Conservation (phyloP, 2,888 invertebrate genomes). For the Endomychus coccineus region DNA sequence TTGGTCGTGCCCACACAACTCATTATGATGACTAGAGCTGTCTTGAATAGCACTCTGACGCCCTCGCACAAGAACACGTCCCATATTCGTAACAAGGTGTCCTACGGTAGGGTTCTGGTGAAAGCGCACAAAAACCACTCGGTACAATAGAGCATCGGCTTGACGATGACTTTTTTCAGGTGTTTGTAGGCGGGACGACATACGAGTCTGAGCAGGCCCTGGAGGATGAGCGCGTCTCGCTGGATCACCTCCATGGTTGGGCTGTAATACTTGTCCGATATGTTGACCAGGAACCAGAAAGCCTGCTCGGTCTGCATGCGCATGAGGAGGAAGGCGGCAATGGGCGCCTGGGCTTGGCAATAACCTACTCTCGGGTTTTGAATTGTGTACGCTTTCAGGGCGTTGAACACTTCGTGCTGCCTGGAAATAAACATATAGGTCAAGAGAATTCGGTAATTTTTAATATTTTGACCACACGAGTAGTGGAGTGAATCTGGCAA, state of each 20-base stretch:
- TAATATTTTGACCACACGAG: no score
- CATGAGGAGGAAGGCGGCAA: conserved; percentile 95
- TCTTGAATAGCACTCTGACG: conserved; percentile 75
- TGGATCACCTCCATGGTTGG: conserved; percentile 83
- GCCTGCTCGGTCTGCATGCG: conserved; percentile 98
- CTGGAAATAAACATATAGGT: conserved; percentile 43
- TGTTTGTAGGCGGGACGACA: conserved; percentile 75
- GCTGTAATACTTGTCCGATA: conserved; percentile 94
- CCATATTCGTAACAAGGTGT: conserved; percentile 89
- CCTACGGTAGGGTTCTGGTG: conserved; percentile 93
- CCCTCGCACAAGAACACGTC: conserved; percentile 98
- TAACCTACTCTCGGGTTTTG: conserved; percentile 92
- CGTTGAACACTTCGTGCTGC: conserved; percentile 81
- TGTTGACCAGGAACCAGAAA: conserved; percentile 95
- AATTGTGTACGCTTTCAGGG: conserved; percentile 93
- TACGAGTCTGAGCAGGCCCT: conserved; percentile 78
- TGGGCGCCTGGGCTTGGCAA: conserved; percentile 97
- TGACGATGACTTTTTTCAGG: conserved; percentile 65
- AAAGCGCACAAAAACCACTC: conserved; percentile 98
- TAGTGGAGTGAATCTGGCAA: no score
- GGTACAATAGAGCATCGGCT: conserved; percentile 93
- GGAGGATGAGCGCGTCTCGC: conserved; percentile 89
- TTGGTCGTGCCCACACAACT: conserved; percentile 72
- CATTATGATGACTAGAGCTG: conserved; percentile 80
- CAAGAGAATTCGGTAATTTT: no score